These are phyloP conservation scores for Calcarius lapponicus DNA, from an alignment of 2,797 vertebrate species.

Conservation along the genomic window DNA sequence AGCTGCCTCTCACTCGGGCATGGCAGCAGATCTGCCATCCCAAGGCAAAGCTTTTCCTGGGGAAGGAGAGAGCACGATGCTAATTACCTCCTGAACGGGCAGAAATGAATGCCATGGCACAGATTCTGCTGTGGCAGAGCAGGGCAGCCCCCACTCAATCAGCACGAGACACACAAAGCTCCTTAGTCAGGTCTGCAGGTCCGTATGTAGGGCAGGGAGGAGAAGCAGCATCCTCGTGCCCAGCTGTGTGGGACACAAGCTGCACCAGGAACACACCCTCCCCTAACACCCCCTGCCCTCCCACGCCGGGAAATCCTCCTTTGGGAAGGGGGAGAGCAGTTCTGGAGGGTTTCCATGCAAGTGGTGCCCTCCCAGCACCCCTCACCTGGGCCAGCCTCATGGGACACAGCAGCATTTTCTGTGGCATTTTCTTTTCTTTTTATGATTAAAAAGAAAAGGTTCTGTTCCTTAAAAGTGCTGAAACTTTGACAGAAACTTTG, in stretches of 20 bases:
- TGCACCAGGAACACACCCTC: not conserved
- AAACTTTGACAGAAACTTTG: not conserved
- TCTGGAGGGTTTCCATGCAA: not conserved
- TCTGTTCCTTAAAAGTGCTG: not conserved
- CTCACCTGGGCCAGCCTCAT: not conserved
- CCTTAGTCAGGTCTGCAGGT: slow-evolving; percentile 23
- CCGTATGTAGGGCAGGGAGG: slow-evolving; percentile 29
- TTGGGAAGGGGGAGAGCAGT: not conserved
- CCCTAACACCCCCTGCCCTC: not conserved
- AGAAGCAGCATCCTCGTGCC: not conserved
- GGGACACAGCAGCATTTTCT: not conserved
- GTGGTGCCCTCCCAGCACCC: not conserved
- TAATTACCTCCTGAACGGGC: not conserved
- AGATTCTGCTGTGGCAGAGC: not conserved
- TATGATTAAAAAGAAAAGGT: accelerated
- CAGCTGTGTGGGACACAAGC: slow-evolving; percentile 8
- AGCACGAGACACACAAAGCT: slow-evolving; percentile 26
- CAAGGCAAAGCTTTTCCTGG: not conserved
- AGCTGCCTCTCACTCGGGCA: not conserved
- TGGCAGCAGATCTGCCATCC: not conserved
- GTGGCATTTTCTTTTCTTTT: not conserved
- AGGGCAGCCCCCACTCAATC: not conserved
- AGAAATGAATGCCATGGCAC: not conserved
- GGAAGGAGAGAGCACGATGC: not conserved
- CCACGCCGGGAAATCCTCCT: accelerated